Base-by-base conservation (phyloP, 1,140 invertebrate species). In the Cotesia chilonis region DNA sequence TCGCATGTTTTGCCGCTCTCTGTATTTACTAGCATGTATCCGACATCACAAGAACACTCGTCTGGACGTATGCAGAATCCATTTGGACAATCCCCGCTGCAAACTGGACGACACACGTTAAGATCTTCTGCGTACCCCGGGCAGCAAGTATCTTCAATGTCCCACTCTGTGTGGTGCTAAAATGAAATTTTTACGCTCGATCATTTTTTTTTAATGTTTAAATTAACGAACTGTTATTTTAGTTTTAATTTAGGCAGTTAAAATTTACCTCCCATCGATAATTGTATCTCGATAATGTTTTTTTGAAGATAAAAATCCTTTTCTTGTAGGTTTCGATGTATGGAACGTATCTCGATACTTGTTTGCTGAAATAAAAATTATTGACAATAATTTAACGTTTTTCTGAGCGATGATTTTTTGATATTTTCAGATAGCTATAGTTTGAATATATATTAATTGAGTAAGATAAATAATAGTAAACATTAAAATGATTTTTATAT, bases 81-180 rank as follows among this genome's bases (percentile, higher is more conserved):
- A 59, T 88, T 83, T 0, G 75, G 14, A 73, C 88, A 87, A 47
- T 73, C 5, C 52, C 76, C 63, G 72, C 67, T 35, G 37, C 90
- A 91, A 4, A 89, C 83, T 0, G 90, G 90, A 41, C 89, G 87
- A 73, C 90, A 91, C 4, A 10, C 35, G 47, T 87, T 82, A 9
- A 77, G 81, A 75, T 77, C 91, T 88, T 2, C 88, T 72, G 88
- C 86, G 78, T 91, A 92, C 10, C 91, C 91, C 12, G 86, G 83
- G 77, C 91, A 92, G 77, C 91, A 92, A 4, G 88, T 84, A 67
- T 89, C 68, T 41, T 64, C 14, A 5, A 55, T 10, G 7, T 17
- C 35, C 77, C 77, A 60, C 47, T 47, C 0, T 65, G 76, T 54
- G 4, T 61, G 54, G 52, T 68, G 36, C 17, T 71, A 41, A 70